Base-by-base conservation (phyloP, 2,113 vertebrate species). In the Condylura cristata region DNA sequence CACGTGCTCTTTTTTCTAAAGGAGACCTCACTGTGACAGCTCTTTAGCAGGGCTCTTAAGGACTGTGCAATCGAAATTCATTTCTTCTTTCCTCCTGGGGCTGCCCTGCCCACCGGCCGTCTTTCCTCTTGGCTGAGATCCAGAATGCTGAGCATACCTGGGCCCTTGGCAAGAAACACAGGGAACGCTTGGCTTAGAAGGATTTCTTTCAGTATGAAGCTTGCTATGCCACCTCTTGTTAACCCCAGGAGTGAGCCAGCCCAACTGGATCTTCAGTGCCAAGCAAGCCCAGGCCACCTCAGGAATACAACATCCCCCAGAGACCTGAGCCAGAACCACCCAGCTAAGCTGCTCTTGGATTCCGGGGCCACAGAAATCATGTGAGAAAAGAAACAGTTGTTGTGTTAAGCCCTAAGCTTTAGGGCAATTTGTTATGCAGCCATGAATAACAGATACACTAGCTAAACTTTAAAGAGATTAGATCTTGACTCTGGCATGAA, bases 291-390 rank as follows among this genome's bases (percentile, higher is more conserved):
- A 20, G 34, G 53, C 51, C 30, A 24, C 18, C 39, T 53, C 63
- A 63, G 30, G 39, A n/a, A 3, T 6, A 6, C 13, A 70, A 51
- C 34, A 1, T 60, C 61, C 0, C 0, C 4, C 17, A 9, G 1
- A 82, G 51, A 63, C 30, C 17, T 6, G 34, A 83, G 30, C 44
- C 78, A 71, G n/a, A 75, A 37, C 28, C 41, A 20, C 28, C 28
- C 18, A 88, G 41, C 3, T 30, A 5, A 61, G 65, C 10, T 41
- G 12, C 5, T 46, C 39, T 66, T n/a, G 60, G 58, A 58, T 41
- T 56, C 39, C 65, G 14, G 32, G 20, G 9, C 56, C 20, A 20
- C 58, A 26, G n/a, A 34, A 72, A 81, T 39, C 9, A 5, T 4
- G 20, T n/a, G 76, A 68, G 18, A 70, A 34, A 53, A 83, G 14